Percentiles rank a stretch among this genome's conserved stretches.
Conservation (phyloP, 2,888 invertebrate genomes). For the Melieria crassipennis region DNA sequence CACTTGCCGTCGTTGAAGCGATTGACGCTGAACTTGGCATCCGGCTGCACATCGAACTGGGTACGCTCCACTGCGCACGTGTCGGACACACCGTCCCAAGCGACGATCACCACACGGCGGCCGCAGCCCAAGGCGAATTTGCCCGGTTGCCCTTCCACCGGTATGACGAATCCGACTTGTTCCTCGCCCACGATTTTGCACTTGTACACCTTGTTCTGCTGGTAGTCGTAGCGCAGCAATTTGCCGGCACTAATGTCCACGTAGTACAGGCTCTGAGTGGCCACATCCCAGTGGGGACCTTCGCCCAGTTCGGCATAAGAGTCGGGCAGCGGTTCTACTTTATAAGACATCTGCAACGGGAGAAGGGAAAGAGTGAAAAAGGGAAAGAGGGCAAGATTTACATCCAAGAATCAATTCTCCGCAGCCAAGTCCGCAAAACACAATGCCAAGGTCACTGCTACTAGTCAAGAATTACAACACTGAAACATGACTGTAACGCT, state of each 20-base stretch:
- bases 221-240: slow-evolving; percentile 61
- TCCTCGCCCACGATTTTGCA: slow-evolving; percentile 68
- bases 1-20: slow-evolving; percentile 84
- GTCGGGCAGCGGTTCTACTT: slow-evolving; percentile 61
- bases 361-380: slow-evolving; percentile 8
- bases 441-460: too few relatives aligned
- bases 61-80: slow-evolving; percentile 67
- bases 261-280: slow-evolving; percentile 69
- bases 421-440: too few relatives aligned
- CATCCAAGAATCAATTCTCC: too few relatives aligned
- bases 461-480: too few relatives aligned
- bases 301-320: slow-evolving; percentile 70
- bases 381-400: too few relatives aligned
- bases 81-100: slow-evolving; percentile 72
- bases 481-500: too few relatives aligned
- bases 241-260: slow-evolving; percentile 70
- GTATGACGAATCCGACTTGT: slow-evolving; percentile 70
- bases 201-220: slow-evolving; percentile 68
- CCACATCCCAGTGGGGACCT: slow-evolving; percentile 77
- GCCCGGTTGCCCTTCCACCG: slow-evolving; percentile 70
- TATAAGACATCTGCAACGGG: slow-evolving; percentile 63
- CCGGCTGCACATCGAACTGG: slow-evolving; percentile 70
- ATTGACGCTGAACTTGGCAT: slow-evolving; percentile 68
- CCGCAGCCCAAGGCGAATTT: slow-evolving; percentile 74
- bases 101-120: slow-evolving; percentile 70